Percentiles rank a stretch among this genome's conserved stretches.
These are phyloP conservation scores for Alosa alosa DNA, from an alignment of 2,113 vertebrate genomes.

Conservation along the genomic window DNA sequence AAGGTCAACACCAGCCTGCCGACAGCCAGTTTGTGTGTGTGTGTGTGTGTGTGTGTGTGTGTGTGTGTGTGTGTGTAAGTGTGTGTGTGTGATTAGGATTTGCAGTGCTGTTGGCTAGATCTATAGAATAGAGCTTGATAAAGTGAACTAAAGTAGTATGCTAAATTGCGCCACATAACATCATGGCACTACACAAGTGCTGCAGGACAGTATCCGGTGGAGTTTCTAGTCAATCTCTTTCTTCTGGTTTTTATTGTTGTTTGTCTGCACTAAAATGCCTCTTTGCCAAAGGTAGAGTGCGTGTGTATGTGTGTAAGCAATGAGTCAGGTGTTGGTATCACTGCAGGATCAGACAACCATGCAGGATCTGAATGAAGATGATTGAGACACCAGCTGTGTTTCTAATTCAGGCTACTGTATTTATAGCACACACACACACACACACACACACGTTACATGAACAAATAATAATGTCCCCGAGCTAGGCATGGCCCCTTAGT, in stretches of 20 bases:
- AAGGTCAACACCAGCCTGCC: background rate
- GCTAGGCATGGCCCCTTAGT: too few species aligned
- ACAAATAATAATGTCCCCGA: too few species aligned
- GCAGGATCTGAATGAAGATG: conserved; percentile 38
- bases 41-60: background rate
- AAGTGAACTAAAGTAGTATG: too few species aligned
- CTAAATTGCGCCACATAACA: too few species aligned
- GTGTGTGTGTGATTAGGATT: background rate
- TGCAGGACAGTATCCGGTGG: too few species aligned
- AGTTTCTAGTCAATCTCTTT: too few species aligned
- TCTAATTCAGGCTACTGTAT: conserved; percentile 47
- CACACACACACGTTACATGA: background rate
- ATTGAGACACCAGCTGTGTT: conserved; percentile 57
- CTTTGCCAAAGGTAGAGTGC: background rate
- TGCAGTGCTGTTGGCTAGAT: background rate
- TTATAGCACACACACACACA: conserved; percentile 39
- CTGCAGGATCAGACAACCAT: background rate
- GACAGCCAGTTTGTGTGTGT: background rate
- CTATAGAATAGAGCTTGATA: background rate
- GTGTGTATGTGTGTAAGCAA: conserved; percentile 28
- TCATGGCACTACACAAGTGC: too few species aligned
- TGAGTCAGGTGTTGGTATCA: background rate
- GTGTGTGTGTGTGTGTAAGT: background rate
- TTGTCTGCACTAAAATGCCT: too few species aligned
- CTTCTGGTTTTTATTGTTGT: too few species aligned